phyloP scores from a whole-genome alignment of 2,888 invertebrate genomes.

The Pollenia griseotomentosa region DNA sequence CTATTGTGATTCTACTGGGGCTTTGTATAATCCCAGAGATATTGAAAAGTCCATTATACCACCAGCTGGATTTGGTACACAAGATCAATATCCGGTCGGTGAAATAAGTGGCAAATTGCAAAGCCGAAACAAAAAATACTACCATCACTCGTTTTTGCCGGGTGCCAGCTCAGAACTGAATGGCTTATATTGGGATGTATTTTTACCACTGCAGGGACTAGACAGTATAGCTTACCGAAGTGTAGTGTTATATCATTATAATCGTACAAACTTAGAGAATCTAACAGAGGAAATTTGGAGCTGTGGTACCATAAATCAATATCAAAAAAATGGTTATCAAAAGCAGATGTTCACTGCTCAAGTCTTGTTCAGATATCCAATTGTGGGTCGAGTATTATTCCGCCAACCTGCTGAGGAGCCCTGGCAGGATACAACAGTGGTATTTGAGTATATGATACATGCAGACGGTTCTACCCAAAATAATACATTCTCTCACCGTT shows the following conservation, averaged over 20 bases:
- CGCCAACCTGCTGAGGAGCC: conserved; percentile 92
- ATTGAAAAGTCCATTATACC: conserved; percentile 86
- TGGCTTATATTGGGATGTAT: conserved; percentile 92
- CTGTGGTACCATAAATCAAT: conserved; percentile 88
- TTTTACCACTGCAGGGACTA: conserved; percentile 92
- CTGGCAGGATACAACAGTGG: conserved; percentile 93
- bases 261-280: conserved; percentile 79
- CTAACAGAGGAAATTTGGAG: conserved; percentile 81
- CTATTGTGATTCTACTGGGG: conserved; percentile 89
- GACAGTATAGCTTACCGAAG: conserved; percentile 92
- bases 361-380: conserved; percentile 93
- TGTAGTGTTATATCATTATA: conserved; percentile 84
- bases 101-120: conserved; percentile 95
- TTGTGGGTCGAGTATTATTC: conserved; percentile 93
- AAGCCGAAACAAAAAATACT: conserved; percentile 88
- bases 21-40: conserved; percentile 90
- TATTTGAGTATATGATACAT: conserved; percentile 93
- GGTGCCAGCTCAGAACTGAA: conserved; percentile 89
- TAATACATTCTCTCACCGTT: conserved; percentile 90
- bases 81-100: conserved; percentile 95
- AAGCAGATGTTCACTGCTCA: conserved; percentile 91
- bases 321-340: conserved; percentile 88
- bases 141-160: conserved; percentile 88
- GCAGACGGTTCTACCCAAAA: conserved; percentile 93
- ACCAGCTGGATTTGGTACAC: conserved; percentile 89